Evolutionary conservation across 37 sponge, comb jelly and placozoan species (phyloP).

Genomic region (Lycopodina hypogea): DNA sequence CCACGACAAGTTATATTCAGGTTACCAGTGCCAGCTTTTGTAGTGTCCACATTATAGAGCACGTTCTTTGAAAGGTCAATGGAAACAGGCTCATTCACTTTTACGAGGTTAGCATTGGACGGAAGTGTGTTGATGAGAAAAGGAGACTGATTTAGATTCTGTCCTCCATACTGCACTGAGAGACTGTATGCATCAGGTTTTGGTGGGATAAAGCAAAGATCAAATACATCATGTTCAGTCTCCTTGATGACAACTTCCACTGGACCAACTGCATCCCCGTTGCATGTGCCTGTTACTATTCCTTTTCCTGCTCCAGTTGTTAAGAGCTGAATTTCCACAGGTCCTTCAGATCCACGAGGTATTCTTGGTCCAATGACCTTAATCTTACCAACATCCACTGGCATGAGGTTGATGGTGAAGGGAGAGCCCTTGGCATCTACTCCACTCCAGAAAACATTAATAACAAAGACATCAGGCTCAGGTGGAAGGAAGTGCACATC

Average conservation of each 20-base stretch:
- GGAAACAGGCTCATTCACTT: slow-evolving; percentile 38
- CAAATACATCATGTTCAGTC: slow-evolving; percentile 34
- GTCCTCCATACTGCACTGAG: slow-evolving; percentile 55
- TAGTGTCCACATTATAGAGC: slow-evolving; percentile 38
- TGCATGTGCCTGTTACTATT: slow-evolving; percentile 52
- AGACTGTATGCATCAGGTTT: slow-evolving; percentile 54
- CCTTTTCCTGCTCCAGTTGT: slow-evolving; percentile 54
- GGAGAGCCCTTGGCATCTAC: slow-evolving; percentile 70
- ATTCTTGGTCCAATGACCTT: slow-evolving; percentile 52
- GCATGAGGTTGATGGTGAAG: slow-evolving; percentile 64
- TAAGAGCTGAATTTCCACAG: slow-evolving; percentile 56
- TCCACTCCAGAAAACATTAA: slow-evolving; percentile 60
- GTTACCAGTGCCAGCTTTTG: slow-evolving; percentile 62
- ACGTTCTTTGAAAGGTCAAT: slow-evolving; percentile 22
- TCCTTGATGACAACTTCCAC: slow-evolving; percentile 62
- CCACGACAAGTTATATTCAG: slow-evolving; percentile 51
- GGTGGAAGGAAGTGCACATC: slow-evolving; percentile 53
- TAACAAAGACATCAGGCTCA: slow-evolving; percentile 47
- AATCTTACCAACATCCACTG: slow-evolving; percentile 53
- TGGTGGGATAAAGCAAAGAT: slow-evolving; percentile 39
- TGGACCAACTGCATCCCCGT: slow-evolving; percentile 46
- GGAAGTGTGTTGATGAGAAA: slow-evolving; percentile 66
- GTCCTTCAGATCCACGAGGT: slow-evolving; percentile 28
- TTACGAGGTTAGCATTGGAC: slow-evolving; percentile 42
- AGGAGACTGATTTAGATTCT: slow-evolving; percentile 69